Base-by-base conservation (phyloP, 2,888 invertebrate genomes). In the Ornithoptera priamus region DNA sequence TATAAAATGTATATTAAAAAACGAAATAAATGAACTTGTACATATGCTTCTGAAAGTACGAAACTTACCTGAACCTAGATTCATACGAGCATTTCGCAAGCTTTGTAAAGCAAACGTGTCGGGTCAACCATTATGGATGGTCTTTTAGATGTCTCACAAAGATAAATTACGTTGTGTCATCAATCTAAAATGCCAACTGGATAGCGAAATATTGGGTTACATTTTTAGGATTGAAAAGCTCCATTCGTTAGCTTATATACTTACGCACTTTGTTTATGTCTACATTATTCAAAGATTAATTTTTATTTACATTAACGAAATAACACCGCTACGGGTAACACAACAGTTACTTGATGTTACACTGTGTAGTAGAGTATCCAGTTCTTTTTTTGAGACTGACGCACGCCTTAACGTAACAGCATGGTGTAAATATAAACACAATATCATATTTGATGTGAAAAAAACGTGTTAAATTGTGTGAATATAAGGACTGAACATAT, bases 161-260 rank as follows among this genome's bases (percentile, higher is more conserved):
- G 81, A 82, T 80, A 78, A 67, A 79, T 75, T 71, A 74, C 67
- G 77, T 78, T 82, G 78, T 80, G 80, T 79, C 81, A 82, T 81
- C 77, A 77, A 79, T 79, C 77, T 79, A 75, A 78, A 82, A 80
- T 78, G 77, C 75, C 72, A 76, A 77, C 75, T 76, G 71, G 75
- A 73, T 81, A 73, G 73, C 70, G 72, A 73, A 73, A 71, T 73
- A 53, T 71, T 67, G 63, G 69, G 24, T 58, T 67, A 65, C 67
- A 70, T 62, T 68, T 62, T 72, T 61, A 70, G 67, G 53, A 46
- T 57, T 58, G 46, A 42, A 63, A 63, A 24, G 58, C 30, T 24
- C 63, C 24, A 18, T 17, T 24, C 2, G 24, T 24, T 15, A 12
- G 18, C 22, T 58, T 58, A 58, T 58, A 22, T 24, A 50, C 5